Conservation (phyloP, 2,797 vertebrate species). For the Cephalopachus bancanus region DNA sequence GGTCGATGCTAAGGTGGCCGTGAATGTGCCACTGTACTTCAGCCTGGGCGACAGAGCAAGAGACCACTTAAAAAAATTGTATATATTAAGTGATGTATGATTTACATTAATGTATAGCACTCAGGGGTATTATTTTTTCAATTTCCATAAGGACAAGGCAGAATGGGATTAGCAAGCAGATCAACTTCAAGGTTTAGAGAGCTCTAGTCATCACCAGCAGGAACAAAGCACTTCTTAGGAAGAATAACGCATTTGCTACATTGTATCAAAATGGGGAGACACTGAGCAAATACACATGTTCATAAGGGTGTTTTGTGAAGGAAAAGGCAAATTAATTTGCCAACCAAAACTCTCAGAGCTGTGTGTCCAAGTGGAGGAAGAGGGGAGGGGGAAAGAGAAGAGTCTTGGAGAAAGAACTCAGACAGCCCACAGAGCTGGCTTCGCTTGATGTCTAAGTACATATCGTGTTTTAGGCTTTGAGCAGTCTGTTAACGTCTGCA, state of each 20-base stretch:
- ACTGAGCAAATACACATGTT: not conserved
- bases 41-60: no score
- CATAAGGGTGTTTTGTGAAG: not conserved
- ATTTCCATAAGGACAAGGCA: not conserved
- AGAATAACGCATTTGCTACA: constrained; percentile 27
- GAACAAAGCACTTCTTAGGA: constrained; percentile 5
- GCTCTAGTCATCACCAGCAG: not conserved
- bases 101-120: not conserved
- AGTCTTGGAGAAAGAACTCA: not conserved
- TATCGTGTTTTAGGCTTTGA: constrained; percentile 54
- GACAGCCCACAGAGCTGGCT: not conserved
- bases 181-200: not conserved
- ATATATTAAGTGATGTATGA: constrained; percentile 16
- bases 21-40: no score
- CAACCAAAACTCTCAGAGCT: not conserved
- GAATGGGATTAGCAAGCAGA: not conserved
- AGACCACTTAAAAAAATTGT: not conserved
- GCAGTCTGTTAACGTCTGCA: not conserved
- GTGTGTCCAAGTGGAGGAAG: not conserved
- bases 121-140: not conserved
- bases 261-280: constrained; percentile 55
- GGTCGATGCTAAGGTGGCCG: no score
- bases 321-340: not conserved
- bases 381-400: not conserved
- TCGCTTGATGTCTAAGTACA: constrained; percentile 30